Evolutionary conservation across 2,888 invertebrate species (phyloP).

Genomic region (Leptopilina drosophilae): DNA sequence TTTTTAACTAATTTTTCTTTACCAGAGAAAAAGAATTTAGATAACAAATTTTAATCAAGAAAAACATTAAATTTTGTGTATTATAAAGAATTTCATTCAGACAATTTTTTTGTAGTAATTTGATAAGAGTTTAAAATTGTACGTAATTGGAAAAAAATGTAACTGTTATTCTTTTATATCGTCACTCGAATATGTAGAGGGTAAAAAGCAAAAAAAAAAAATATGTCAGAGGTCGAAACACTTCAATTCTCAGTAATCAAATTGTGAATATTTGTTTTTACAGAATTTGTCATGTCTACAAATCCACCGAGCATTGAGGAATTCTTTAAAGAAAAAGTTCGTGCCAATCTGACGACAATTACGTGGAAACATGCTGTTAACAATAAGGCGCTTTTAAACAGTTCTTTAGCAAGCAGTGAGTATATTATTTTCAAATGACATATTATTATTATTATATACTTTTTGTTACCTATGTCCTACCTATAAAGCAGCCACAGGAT

Average conservation of each 20-base stretch:
- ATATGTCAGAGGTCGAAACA: not conserved
- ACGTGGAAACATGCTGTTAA: constrained; percentile 94
- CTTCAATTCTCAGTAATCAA: not conserved
- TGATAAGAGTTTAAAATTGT: not conserved
- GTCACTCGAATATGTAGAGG: not conserved
- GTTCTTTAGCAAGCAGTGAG: constrained; percentile 78
- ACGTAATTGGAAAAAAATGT: not conserved
- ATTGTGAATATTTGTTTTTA: constrained; percentile 52
- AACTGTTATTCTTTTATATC: not conserved
- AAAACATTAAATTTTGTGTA: not conserved
- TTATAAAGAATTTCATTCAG: not conserved
- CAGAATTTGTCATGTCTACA: constrained; percentile 66
- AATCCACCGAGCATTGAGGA: constrained; percentile 65
- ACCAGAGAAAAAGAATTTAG: not conserved
- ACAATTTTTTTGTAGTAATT: too few species aligned
- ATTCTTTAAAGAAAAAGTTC: constrained; percentile 77
- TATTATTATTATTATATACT: not conserved
- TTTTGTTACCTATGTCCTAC: too few species aligned
- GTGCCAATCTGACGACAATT: constrained; percentile 84
- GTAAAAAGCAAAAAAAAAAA: too few species aligned
- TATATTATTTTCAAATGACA: constrained; percentile 40
- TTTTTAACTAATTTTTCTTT: too few species aligned
- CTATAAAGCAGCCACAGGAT: too few species aligned
- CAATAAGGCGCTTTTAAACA: constrained; percentile 81
- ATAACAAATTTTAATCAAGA: not conserved